Evolutionary conservation across 1,140 invertebrate species (phyloP).

Genomic region (Microplitis mediator): DNA sequence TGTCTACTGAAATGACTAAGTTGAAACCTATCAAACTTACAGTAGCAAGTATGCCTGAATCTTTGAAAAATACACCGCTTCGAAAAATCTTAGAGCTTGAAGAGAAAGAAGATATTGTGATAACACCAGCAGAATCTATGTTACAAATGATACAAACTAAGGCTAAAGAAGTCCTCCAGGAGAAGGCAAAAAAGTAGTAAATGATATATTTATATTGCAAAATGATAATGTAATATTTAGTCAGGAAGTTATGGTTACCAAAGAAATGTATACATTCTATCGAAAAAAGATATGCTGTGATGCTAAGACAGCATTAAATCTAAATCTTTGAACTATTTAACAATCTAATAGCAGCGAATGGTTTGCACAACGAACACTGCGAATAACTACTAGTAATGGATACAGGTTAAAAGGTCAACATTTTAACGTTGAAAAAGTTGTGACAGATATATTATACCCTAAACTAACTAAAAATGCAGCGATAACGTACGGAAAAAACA

Average conservation of each 20-base stretch:
- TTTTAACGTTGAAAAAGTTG: neutral
- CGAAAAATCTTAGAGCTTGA: neutral
- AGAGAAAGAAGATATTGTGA: neutral
- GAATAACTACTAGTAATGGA: conserved; percentile 14
- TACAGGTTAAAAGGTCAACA: conserved; percentile 6
- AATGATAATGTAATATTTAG: too few relatives aligned
- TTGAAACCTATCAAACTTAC: too few relatives aligned
- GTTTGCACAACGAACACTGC: conserved; percentile 8
- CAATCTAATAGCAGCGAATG: conserved; percentile 15
- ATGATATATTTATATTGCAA: too few relatives aligned
- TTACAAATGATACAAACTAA: too few relatives aligned
- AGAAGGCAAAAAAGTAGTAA: too few relatives aligned
- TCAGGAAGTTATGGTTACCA: too few relatives aligned
- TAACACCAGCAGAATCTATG: too few relatives aligned
- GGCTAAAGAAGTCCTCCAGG: too few relatives aligned
- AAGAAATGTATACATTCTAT: neutral
- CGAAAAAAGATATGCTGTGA: neutral
- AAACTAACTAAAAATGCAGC: neutral
- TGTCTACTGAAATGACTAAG: neutral
- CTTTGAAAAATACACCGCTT: too few relatives aligned
- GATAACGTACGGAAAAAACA: conserved; percentile 15
- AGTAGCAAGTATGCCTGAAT: too few relatives aligned
- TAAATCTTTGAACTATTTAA: conserved; percentile 12
- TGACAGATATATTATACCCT: neutral
- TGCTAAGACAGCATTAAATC: conserved; percentile 3